Evolutionary conservation across 2,113 vertebrate species (phyloP), one percentile per base, ranked within the genome.

Genomic region (Hypocryptadius cinnamomeus): DNA sequence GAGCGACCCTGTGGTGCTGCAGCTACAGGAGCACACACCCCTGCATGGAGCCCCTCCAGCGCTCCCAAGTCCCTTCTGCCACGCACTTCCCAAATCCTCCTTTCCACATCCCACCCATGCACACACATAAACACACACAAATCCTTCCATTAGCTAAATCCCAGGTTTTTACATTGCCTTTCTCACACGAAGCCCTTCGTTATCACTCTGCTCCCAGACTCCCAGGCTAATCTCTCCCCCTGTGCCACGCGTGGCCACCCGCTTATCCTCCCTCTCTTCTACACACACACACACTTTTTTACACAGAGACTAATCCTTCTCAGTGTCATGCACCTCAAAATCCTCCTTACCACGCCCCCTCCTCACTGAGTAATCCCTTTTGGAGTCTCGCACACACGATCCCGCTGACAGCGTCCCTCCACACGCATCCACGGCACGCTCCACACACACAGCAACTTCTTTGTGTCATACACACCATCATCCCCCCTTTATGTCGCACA

Each of bases 311-410:
- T 88, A 94, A 96, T 92, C 84, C 91, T 89, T 83, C 90, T 92
- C 93, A 92, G 83, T 77, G 88, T 79, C 91, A 91, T 53, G 10
- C 64, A 88, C 92, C 79, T 94, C 87, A 24, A 86, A 95, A 95
- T 90, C 93, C 94, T 90, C 70, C 91, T 90, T 84, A 28, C 11
- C 22, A 80, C 72, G 1, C 94, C 94, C 70, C 89, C 95, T 89
- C 68, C 89, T 54, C 72, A 15, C 85, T 86, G 91, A 95, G 53
- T 91, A 95, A 96, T 96, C 91, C 85, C 64, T 91, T 44, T 39
- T 4, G 42, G 73, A 87, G 91, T 20, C 89, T 87, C 3, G 0
- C 57, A 8, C 90, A 35, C 83, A 35, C 5, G 2, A 28, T 63
- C 47, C 69, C 0, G 1, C 90, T 56, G 88, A 15, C 51, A 48